phyloP scores from a whole-genome alignment of 1,140 invertebrate species.

The Schlechtendalia chinensis region DNA sequence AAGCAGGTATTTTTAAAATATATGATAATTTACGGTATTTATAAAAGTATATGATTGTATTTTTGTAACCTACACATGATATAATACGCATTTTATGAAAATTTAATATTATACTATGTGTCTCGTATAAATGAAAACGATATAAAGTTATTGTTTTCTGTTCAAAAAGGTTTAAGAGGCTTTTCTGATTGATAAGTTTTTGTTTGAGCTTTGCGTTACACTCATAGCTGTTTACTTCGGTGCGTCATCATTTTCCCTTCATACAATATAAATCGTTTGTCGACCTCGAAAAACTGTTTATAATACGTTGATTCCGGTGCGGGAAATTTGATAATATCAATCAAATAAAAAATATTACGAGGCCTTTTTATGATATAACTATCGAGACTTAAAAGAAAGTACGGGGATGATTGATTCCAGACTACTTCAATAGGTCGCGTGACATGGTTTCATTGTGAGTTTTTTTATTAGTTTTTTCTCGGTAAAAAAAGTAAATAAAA shows the following conservation, averaged over 20 bases:
- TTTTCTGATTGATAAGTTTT: neutral
- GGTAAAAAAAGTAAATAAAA: slow-evolving; percentile 18
- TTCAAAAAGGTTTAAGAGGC: neutral
- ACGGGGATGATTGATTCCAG: slow-evolving; percentile 33
- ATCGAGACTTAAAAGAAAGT: neutral
- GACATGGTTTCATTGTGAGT: neutral
- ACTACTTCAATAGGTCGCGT: slow-evolving; percentile 45
- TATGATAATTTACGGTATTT: no score
- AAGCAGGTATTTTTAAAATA: no score
- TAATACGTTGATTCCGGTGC: slow-evolving; percentile 13
- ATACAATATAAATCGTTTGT: neutral
- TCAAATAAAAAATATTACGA: slow-evolving; percentile 30
- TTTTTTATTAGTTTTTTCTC: neutral
- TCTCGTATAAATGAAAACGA: no score
- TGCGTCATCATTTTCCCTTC: neutral
- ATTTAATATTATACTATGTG: no score
- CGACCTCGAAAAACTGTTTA: neutral
- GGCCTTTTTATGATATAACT: neutral
- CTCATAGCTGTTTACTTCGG: neutral
- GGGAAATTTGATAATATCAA: slow-evolving; percentile 38
- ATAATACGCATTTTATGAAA: no score
- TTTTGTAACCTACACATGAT: no score
- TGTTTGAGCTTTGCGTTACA: neutral
- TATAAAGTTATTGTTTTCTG: neutral
- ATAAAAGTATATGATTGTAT: no score